Base-by-base conservation (phyloP, 1,140 invertebrate species). In the Polypedilum vanderplanki region DNA sequence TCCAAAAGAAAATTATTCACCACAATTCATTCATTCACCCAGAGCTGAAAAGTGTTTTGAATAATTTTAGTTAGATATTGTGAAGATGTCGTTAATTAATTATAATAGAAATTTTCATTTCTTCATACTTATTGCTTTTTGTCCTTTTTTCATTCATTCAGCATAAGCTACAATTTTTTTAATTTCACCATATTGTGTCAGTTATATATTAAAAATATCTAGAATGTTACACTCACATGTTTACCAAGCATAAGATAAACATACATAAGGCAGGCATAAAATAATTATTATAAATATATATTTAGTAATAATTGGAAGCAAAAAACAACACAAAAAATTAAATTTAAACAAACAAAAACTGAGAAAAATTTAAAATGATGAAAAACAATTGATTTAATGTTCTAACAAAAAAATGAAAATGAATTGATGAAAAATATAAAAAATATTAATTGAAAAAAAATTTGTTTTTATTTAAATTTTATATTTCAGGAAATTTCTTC, bases 221-320 rank as follows among this genome's bases (percentile, higher is more conserved):
- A 57, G 46, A n/a, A 57, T 57, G 46, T 57, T 57, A 57, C 46
- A 57, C 46, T n/a, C 46, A 57, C 46, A 57, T 57, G 46, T 57
- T 57, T 57, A 57, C 46, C 46, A 57, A n/a, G 46, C 46, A 57
- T 57, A 57, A 57, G 46, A 57, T 57, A 57, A 57, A 57, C 46
- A 57, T 57, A 57, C 10, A 57, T 4, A 57, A 57, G n/a, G 15
- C 24, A 33, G 24, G 24, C 24, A 46, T 12, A 46, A 46, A 46
- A 46, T 15, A 46, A 57, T 57, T 12, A 57, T 57, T n/a, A 57
- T 12, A n/a, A 12, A 57, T 12, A n/a, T n/a, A 57, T 57, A 57
- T 57, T 57, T 57, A 57, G 46, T 33, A 57, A 57, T 57, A 57
- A 57, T 57, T 57, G 46, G 46, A 57, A 33, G 24, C 24, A 33